These are phyloP conservation scores for Colius striatus DNA, from an alignment of 2,113 vertebrate genomes.

Conservation along the genomic window DNA sequence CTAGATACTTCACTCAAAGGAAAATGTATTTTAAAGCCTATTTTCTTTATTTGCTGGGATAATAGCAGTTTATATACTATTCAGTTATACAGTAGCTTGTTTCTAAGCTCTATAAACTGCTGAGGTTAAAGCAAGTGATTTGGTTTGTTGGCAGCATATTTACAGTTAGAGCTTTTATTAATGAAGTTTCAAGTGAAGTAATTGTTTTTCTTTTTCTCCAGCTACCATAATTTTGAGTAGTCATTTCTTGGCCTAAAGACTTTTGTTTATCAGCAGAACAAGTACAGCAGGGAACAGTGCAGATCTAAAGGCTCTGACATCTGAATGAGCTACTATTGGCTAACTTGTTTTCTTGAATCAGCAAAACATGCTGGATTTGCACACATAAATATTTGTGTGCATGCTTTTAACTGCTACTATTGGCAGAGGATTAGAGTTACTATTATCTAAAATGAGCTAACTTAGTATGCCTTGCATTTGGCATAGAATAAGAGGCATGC, in stretches of 20 bases:
- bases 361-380: not conserved
- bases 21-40: not conserved
- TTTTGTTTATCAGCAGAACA: constrained; percentile 15
- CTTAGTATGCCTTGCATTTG: not conserved
- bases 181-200: not conserved
- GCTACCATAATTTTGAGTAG: not conserved
- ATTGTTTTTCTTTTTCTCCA: not conserved
- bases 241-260: not conserved
- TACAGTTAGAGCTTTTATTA: not conserved
- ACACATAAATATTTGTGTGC: not conserved
- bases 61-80: not conserved
- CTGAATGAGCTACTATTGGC: not conserved
- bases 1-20: not conserved
- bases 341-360: not conserved
- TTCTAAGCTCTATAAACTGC: not conserved
- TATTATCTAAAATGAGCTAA: not conserved
- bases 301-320: not conserved
- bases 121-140: not conserved
- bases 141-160: not conserved
- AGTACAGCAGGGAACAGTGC: not conserved
- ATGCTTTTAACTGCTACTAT: not conserved
- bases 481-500: not conserved
- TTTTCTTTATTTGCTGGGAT: not conserved
- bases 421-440: not conserved
- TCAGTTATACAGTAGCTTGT: not conserved